A percentile compares a stretch with the other conserved stretches of the same genome.
Conservation (phyloP, 2,113 vertebrate genomes). For the Prunella himalayana region DNA sequence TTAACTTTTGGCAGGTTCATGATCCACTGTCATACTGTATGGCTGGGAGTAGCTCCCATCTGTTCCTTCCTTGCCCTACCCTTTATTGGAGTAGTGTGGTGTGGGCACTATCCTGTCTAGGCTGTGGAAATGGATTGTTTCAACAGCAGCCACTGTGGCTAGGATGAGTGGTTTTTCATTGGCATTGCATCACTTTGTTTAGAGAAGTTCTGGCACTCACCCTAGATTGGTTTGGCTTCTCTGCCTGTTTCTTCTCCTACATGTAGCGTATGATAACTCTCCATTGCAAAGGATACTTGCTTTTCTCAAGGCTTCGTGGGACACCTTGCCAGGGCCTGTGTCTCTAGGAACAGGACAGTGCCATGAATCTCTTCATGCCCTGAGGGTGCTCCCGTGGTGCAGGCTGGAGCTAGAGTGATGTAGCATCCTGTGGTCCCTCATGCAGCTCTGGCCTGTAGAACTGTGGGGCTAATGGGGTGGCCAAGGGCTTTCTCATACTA, state of each 20-base stretch:
- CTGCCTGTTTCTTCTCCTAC: neutral
- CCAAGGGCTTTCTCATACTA: slow-evolving; percentile 78
- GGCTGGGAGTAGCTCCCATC: neutral
- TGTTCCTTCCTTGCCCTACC: neutral
- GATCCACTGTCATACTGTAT: neutral
- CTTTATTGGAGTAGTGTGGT: neutral
- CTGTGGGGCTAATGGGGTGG: slow-evolving; percentile 77
- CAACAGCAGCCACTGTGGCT: neutral
- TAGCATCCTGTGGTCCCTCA: neutral
- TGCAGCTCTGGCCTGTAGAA: slow-evolving; percentile 81
- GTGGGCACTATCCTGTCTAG: neutral
- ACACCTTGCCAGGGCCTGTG: neutral
- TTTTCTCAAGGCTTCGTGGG: neutral
- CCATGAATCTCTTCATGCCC: neutral
- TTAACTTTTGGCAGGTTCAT: neutral
- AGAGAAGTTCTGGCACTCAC: neutral
- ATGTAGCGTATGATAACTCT: neutral
- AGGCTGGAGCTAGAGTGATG: slow-evolving; percentile 38
- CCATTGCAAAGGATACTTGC: neutral
- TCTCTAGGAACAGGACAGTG: neutral
- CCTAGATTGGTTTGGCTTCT: neutral
- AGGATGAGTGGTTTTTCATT: neutral
- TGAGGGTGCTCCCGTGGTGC: neutral
- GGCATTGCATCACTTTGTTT: neutral
- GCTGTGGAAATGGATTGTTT: neutral